phyloP scores from a whole-genome alignment of 2,797 vertebrate genomes.

The Gymnoscopelus braueri region DNA sequence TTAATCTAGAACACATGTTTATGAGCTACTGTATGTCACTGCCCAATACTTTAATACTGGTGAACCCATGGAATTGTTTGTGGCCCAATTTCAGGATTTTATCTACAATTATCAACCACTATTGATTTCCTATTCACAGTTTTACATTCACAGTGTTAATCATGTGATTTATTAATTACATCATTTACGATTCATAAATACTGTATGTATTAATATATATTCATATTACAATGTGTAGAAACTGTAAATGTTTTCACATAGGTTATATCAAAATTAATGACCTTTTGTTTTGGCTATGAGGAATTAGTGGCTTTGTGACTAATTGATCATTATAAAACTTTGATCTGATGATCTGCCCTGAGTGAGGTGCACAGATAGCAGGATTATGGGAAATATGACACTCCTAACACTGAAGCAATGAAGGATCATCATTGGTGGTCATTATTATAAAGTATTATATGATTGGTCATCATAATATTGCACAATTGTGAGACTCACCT shows the following conservation, averaged over 20 bases:
- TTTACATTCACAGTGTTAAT: too few species aligned
- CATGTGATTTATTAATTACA: too few species aligned
- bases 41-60: background rate
- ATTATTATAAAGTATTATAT: slow-evolving; percentile 5
- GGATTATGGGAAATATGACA: slow-evolving; percentile 12
- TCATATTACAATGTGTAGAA: too few species aligned
- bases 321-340: background rate
- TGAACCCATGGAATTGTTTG: background rate
- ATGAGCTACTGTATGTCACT: slow-evolving; percentile 3
- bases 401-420: slow-evolving; percentile 16
- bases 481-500: slow-evolving; percentile 7
- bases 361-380: background rate
- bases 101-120: too few species aligned
- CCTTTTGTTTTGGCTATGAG: slow-evolving; percentile 4
- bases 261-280: slow-evolving; percentile 9
- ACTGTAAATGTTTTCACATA: background rate
- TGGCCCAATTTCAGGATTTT: background rate
- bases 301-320: background rate
- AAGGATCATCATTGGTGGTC: background rate
- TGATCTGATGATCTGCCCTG: background rate
- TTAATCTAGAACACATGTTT: slow-evolving; percentile 29
- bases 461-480: background rate
- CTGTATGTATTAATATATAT: too few species aligned
- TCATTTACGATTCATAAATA: too few species aligned
- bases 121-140: too few species aligned